A percentile compares a stretch with the other conserved stretches of the same genome.
Evolutionary conservation across 2,888 invertebrate genomes (phyloP).

Genomic region (Megamerina dolium): DNA sequence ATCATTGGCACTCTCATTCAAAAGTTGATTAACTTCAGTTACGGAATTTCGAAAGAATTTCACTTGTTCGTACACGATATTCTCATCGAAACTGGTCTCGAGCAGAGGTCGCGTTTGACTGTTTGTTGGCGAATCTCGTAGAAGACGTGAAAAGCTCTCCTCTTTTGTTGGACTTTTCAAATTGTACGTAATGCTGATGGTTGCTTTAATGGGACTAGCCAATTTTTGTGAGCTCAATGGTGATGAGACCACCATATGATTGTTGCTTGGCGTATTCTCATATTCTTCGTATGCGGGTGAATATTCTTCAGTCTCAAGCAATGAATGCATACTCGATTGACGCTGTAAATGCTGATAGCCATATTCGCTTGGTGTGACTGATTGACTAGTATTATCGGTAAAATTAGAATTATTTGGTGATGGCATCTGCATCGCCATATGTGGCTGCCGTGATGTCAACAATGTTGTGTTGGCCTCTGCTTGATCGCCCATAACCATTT

Average conservation of each 20-base stretch:
- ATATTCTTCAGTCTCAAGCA: constrained; percentile 42
- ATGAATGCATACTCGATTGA: constrained; percentile 45
- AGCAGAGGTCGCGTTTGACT: constrained; percentile 45
- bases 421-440: constrained; percentile 23
- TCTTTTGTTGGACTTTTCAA: constrained; percentile 54
- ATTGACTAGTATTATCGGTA: constrained; percentile 50
- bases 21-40: constrained; percentile 64
- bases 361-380: constrained; percentile 49
- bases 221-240: constrained; percentile 25
- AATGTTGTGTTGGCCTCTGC: constrained; percentile 12
- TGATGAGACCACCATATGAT: constrained; percentile 32
- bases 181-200: constrained; percentile 65
- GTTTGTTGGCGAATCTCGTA: constrained; percentile 18
- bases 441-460: constrained; percentile 4
- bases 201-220: constrained; percentile 59
- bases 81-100: constrained; percentile 56
- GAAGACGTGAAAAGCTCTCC: constrained; percentile 32
- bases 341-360: constrained; percentile 49
- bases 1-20: constrained; percentile 39
- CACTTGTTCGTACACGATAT: constrained; percentile 66
- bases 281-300: constrained; percentile 47
- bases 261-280: constrained; percentile 44
- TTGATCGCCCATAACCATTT: constrained; percentile 30
- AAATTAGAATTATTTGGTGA: constrained; percentile 46
- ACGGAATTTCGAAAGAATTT: constrained; percentile 69